Evolutionary conservation across 2,888 invertebrate species (phyloP).

Genomic region (Ichneumon xanthorius): DNA sequence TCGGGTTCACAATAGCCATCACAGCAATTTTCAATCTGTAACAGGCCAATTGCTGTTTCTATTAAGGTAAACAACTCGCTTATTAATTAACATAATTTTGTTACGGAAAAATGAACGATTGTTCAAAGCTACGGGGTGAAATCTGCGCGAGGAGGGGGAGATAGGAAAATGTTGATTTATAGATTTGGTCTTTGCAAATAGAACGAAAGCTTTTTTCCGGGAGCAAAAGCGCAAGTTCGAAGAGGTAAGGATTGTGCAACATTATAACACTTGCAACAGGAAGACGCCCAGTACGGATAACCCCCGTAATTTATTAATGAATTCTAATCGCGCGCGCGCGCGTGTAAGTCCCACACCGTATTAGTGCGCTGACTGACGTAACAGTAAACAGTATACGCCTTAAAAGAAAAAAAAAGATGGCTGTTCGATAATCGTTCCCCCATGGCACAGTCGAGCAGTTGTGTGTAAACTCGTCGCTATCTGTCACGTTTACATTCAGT

Average conservation of each 20-base stretch:
- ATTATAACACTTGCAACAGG: slow-evolving; percentile 35
- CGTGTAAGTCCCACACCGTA: slow-evolving; percentile 61
- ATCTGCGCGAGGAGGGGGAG: background rate
- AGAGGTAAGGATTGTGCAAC: background rate
- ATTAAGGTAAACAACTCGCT: background rate
- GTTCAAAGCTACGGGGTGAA: background rate
- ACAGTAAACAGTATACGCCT: slow-evolving; percentile 78
- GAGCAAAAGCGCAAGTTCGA: background rate
- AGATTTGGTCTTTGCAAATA: background rate
- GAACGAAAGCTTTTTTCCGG: background rate
- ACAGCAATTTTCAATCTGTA: background rate
- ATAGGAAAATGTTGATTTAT: background rate
- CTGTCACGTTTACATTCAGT: background rate
- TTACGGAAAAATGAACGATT: background rate
- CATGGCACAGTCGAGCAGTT: background rate
- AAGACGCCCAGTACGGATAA: slow-evolving; percentile 57
- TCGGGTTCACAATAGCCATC: background rate
- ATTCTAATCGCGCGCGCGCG: slow-evolving; percentile 72
- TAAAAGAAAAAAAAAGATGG: slow-evolving; percentile 39
- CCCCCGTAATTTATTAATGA: slow-evolving; percentile 76
- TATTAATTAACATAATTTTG: background rate
- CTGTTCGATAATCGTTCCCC: slow-evolving; percentile 20
- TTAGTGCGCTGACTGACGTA: slow-evolving; percentile 74
- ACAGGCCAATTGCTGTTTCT: background rate
- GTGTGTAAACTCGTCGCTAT: background rate